Base-by-base conservation (phyloP, 1,140 invertebrate genomes). In the Cydia fagiglandana region DNA sequence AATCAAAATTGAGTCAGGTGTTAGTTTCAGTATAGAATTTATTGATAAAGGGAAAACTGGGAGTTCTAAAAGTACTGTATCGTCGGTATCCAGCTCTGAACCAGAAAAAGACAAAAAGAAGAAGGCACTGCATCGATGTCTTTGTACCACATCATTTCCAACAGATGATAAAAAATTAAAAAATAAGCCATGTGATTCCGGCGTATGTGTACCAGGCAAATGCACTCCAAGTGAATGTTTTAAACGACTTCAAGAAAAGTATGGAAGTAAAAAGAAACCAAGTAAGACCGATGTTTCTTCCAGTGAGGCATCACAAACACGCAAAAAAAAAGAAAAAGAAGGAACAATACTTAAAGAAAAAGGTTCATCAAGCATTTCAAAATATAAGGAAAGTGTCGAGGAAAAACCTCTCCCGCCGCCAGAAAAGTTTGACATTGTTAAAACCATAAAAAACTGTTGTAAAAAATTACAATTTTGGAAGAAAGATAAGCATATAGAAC, bases 81-180 rank as follows among this genome's bases (percentile, higher is more conserved):
- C 24, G 24, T 24, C 24, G 24, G 24, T 24, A n/a, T 61, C 56
- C 56, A 61, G 56, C 10, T 20, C 17, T 24, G 56, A 20, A 24
- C 56, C 56, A 61, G 56, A 61, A 2, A 24, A 20, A 10, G 56
- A 10, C 20, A 61, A 20, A 24, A 24, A 61, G 20, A 61, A 24
- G 17, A 61, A 61, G 12, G 6, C 56, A 2, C 20, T 61, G 20
- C 56, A 61, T 61, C 56, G 56, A 24, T 61, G 56, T 61, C 56
- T 61, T 61, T 61, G 56, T n/a, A 61, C 56, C n/a, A 61, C 56
- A 61, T 61, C 20, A 24, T 61, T 61, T 61, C 56, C 56, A 61
- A 61, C 56, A 20, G 9, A 61, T 24, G 56, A 61, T 24, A 24
- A 61, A 61, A 61, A 61, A 12, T 6, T 61, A 12, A 61, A 61